phyloP scores from a whole-genome alignment of 2,888 invertebrate species.

The Tupiocoris notatus region DNA sequence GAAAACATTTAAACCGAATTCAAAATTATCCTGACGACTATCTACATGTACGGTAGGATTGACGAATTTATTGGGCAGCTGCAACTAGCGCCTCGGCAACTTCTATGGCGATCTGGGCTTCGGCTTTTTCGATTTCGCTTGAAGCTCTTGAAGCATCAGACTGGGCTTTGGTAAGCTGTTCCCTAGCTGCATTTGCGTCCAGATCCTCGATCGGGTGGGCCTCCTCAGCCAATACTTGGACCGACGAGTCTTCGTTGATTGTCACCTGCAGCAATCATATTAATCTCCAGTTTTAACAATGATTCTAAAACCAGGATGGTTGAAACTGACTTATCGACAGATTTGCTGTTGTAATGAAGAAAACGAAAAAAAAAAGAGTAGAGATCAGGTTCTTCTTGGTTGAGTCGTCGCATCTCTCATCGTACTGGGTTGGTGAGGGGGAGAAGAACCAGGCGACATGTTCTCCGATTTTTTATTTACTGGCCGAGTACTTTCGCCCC shows the following conservation, averaged over 20 bases:
- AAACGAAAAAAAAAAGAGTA: too few species aligned
- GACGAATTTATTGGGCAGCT: conserved; percentile 60
- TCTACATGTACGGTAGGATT: too few species aligned
- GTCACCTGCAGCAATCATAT: conserved; percentile 63
- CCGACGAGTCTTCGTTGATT: conserved; percentile 93
- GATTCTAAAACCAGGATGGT: too few species aligned
- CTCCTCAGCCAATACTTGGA: conserved; percentile 94
- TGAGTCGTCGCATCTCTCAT: too few species aligned
- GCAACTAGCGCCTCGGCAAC: conserved; percentile 91
- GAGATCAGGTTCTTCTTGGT: too few species aligned
- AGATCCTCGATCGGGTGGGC: conserved; percentile 82
- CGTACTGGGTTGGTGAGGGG: too few species aligned
- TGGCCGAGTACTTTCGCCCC: too few species aligned
- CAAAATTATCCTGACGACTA: background rate
- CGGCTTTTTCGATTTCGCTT: conserved; percentile 79
- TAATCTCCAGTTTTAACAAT: too few species aligned
- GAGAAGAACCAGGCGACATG: too few species aligned
- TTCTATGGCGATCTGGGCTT: conserved; percentile 90
- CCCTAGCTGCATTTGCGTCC: conserved; percentile 77
- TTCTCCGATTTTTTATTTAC: too few species aligned
- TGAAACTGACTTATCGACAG: too few species aligned
- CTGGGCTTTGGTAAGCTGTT: conserved; percentile 80
- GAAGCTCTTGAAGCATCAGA: conserved; percentile 75
- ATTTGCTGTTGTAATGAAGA: too few species aligned
- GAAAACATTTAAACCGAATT: background rate